Percentiles rank a stretch among this genome's conserved stretches.
Conservation (phyloP, 2,113 vertebrate species). For the Nipponia nippon region DNA sequence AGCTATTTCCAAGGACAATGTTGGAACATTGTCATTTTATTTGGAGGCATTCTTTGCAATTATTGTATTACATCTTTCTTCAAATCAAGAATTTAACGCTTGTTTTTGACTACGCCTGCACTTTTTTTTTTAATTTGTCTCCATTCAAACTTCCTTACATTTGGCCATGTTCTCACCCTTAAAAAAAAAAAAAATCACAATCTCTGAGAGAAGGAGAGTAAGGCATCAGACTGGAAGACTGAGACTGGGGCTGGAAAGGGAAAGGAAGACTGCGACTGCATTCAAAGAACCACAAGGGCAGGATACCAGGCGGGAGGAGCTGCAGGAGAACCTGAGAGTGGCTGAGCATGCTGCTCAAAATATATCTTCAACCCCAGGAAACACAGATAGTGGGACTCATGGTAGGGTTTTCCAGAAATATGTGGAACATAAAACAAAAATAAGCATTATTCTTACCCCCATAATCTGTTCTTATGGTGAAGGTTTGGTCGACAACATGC, state of each 20-base stretch:
- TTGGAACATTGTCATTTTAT: not conserved
- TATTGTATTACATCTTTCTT: not conserved
- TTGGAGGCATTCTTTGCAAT: not conserved
- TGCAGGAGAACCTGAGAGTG: not conserved
- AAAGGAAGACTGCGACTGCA: not conserved
- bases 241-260: not conserved
- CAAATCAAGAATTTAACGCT: not conserved
- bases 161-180: not conserved
- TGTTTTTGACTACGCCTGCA: not conserved
- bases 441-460: constrained; percentile 70
- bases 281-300: not conserved
- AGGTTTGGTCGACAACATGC: accelerated
- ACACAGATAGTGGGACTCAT: not conserved
- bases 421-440: not conserved
- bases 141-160: not conserved
- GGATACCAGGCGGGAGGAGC: not conserved
- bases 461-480: not conserved
- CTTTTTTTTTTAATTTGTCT: not conserved
- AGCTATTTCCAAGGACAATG: not conserved
- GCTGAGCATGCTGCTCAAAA: not conserved
- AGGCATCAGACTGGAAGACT: not conserved
- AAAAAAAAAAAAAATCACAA: not conserved
- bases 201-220: not conserved
- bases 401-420: not conserved
- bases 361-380: not conserved